Conservation (phyloP, 2,797 vertebrate genomes). For the Enteromius radiatus region DNA sequence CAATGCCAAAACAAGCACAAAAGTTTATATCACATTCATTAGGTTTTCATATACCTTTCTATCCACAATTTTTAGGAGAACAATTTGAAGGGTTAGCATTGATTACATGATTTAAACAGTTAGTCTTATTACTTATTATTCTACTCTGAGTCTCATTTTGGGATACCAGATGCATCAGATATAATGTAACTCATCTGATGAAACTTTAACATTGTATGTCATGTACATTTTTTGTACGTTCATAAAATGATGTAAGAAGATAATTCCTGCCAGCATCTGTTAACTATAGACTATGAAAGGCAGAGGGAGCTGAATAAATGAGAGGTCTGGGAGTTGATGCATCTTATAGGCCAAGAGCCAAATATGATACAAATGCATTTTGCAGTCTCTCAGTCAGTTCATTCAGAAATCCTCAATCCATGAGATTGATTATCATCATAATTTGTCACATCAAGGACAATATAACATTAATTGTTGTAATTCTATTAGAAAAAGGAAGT, state of each 20-base stretch:
- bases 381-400: slow-evolving; percentile 9
- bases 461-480: neutral
- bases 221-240: neutral
- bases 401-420: neutral
- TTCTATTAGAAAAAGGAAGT: neutral
- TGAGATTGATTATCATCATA: neutral
- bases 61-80: neutral
- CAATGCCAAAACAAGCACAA: neutral
- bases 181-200: neutral
- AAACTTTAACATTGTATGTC: neutral
- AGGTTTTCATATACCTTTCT: neutral
- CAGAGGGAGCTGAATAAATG: neutral
- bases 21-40: neutral
- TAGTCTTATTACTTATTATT: too few species aligned
- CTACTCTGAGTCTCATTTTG: neutral
- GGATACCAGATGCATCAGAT: neutral
- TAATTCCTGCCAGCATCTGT: slow-evolving; percentile 7
- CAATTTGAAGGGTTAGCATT: neutral
- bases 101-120: neutral
- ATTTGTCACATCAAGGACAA: neutral
- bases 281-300: slow-evolving; percentile 1
- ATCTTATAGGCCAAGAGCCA: slow-evolving; percentile 2
- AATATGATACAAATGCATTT: slow-evolving; percentile 8
- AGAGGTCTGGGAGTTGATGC: slow-evolving; percentile 14
- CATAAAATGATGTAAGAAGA: neutral